Percentiles rank a stretch among this genome's conserved stretches.
These are phyloP conservation scores for Trogon melanurus DNA, from an alignment of 2,113 vertebrate genomes.

Conservation along the genomic window DNA sequence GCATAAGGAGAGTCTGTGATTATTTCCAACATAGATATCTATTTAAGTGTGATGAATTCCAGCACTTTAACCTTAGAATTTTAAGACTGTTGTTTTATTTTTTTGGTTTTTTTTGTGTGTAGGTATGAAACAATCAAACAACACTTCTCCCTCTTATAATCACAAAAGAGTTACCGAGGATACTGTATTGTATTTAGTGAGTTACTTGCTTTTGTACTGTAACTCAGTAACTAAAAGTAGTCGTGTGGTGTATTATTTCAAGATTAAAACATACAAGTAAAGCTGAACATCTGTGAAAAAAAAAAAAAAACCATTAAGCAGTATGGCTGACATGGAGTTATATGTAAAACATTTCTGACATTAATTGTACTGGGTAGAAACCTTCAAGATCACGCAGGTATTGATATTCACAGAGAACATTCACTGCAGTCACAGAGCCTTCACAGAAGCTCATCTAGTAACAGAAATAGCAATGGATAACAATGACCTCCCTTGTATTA, in stretches of 20 bases:
- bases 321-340: not conserved
- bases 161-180: not conserved
- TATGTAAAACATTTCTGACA: not conserved
- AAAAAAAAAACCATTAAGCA: not conserved
- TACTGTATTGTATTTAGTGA: not conserved
- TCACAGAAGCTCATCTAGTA: not conserved
- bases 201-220: not conserved
- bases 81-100: not conserved
- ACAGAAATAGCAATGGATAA: constrained; percentile 10
- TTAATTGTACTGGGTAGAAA: not conserved
- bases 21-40: not conserved
- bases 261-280: not conserved
- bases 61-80: not conserved
- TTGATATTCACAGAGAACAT: constrained; percentile 30
- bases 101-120: not conserved
- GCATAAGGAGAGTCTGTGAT: not conserved
- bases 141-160: not conserved
- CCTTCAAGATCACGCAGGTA: not conserved
- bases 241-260: not conserved
- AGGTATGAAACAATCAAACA: not conserved
- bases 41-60: not conserved
- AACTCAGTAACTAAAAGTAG: not conserved
- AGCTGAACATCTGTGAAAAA: not conserved
- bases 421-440: not conserved
- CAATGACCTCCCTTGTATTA: constrained; percentile 1